These are phyloP conservation scores for Poeciliopsis gracilis DNA, from an alignment of 2,797 vertebrate genomes.

Conservation along the genomic window DNA sequence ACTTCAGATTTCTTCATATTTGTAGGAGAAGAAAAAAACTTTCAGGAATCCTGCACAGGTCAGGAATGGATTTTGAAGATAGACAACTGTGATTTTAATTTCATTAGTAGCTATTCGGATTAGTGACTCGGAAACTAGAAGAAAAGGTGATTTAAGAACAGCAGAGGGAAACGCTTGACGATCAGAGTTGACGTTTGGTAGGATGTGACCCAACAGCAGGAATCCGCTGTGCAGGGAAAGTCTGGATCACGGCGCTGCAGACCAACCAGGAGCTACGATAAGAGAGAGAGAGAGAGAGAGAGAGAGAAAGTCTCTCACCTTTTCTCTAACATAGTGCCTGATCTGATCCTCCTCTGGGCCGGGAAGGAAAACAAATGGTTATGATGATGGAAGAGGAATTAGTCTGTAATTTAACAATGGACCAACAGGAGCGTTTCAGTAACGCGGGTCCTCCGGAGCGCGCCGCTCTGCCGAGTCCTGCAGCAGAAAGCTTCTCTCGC, in stretches of 20 bases:
- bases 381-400: constrained; percentile 80
- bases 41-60: not conserved
- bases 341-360: constrained; percentile 30
- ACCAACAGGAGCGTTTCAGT: constrained; percentile 62
- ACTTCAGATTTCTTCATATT: no score
- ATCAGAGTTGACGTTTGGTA: constrained; percentile 39
- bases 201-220: constrained; percentile 69
- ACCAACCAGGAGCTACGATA: constrained; percentile 32
- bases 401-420: constrained; percentile 74
- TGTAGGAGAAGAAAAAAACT: not conserved
- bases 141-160: not conserved
- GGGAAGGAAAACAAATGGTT: constrained; percentile 79
- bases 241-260: constrained; percentile 50
- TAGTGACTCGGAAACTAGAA: not conserved
- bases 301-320: constrained; percentile 6
- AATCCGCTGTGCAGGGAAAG: constrained; percentile 59
- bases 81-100: not conserved
- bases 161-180: not conserved
- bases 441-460: constrained; percentile 38
- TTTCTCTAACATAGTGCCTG: constrained; percentile 1
- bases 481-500: constrained; percentile 56
- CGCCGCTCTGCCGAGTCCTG: constrained; percentile 33
- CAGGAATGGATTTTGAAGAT: not conserved
- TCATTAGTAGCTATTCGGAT: no score
- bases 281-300: not conserved